Conservation (phyloP, 2,113 vertebrate genomes). For the Pitta sordida region DNA sequence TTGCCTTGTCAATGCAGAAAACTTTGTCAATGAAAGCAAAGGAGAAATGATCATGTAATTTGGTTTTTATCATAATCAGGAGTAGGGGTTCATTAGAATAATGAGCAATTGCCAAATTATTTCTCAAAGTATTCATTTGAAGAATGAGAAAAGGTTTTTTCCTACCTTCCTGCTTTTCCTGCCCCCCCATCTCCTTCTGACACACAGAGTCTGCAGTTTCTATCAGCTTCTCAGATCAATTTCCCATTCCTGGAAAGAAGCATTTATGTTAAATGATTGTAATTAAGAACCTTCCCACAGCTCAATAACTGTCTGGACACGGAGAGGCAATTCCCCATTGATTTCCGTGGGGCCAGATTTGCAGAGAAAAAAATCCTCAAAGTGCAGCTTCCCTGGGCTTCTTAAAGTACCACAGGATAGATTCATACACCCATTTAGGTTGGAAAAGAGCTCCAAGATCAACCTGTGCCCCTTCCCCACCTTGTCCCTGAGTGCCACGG, state of each 20-base stretch:
- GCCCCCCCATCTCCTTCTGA: not conserved
- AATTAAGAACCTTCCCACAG: not conserved
- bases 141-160: not conserved
- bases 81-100: constrained; percentile 20
- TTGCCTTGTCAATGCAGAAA: constrained; percentile 1
- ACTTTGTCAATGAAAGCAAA: constrained; percentile 26
- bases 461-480: accelerated
- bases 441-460: not conserved
- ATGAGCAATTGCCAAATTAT: constrained; percentile 4
- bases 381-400: not conserved
- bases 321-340: not conserved
- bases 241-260: constrained; percentile 3
- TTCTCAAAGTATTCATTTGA: constrained; percentile 20
- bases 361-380: not conserved
- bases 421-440: not conserved
- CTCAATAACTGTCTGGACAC: not conserved
- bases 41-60: not conserved
- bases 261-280: constrained; percentile 18
- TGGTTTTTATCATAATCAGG: constrained; percentile 40
- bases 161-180: constrained; percentile 4
- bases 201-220: not conserved
- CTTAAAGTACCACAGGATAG: not conserved
- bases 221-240: constrained; percentile 10
- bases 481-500: not conserved
- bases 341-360: not conserved